These are phyloP conservation scores for Speoplatyrhinus poulsoni DNA, from an alignment of 2,113 vertebrate species.

Conservation along the genomic window DNA sequence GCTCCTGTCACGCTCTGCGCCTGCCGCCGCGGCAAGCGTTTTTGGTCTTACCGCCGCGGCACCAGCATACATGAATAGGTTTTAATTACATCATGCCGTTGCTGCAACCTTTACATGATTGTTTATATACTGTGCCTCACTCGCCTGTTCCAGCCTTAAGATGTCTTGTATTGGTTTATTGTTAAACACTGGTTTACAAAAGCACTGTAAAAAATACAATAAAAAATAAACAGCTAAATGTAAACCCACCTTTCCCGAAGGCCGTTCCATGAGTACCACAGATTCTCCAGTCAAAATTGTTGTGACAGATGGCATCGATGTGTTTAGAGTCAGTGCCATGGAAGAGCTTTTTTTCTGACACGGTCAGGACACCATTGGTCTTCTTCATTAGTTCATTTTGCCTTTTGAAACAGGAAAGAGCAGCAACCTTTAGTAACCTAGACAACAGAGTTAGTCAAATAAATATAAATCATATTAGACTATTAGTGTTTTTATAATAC, in stretches of 20 bases:
- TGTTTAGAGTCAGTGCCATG: constrained; percentile 67
- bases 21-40: no score
- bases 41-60: no score
- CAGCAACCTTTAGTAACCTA: not conserved
- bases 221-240: not conserved
- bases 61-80: no score
- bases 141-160: no score
- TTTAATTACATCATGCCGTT: no score
- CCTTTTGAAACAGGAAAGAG: constrained; percentile 48
- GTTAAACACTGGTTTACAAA: no score
- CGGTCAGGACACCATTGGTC: constrained; percentile 50
- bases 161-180: no score
- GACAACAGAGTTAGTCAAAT: not conserved
- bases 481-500: constrained; percentile 18
- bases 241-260: constrained; percentile 76
- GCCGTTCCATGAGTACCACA: constrained; percentile 77
- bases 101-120: no score
- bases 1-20: no score
- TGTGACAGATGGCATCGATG: constrained; percentile 65
- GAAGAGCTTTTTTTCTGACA: constrained; percentile 76
- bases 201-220: not conserved
- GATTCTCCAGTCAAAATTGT: constrained; percentile 83
- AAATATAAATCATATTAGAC: not conserved
- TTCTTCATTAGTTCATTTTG: constrained; percentile 81
- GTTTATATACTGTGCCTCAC: no score